A percentile compares a stretch with the other conserved stretches of the same genome.
These are phyloP conservation scores for Drosophila ochracea DNA, from an alignment of 2,888 invertebrate genomes.

Conservation along the genomic window DNA sequence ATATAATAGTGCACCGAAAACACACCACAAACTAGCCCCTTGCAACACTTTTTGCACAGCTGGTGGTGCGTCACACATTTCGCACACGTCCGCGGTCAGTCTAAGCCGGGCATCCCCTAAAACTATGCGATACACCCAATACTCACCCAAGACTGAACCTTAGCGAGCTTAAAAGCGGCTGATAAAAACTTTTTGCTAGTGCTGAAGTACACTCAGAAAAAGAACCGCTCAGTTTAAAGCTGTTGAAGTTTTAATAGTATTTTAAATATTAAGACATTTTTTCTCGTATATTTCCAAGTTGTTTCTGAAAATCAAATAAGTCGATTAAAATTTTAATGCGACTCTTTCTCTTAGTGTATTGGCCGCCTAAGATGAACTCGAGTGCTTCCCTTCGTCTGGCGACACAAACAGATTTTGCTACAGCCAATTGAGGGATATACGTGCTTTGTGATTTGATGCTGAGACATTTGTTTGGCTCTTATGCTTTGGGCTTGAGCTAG, in stretches of 20 bases:
- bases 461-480: constrained; percentile 37
- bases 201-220: neutral
- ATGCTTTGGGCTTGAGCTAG: constrained; percentile 60
- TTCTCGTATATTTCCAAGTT: neutral
- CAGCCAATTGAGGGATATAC: constrained; percentile 35
- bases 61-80: constrained; percentile 50
- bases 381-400: neutral
- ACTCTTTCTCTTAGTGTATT: neutral
- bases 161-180: neutral
- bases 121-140: neutral
- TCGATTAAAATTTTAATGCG: accelerated
- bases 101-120: constrained; percentile 7
- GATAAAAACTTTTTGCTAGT: too few species aligned
- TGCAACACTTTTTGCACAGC: constrained; percentile 39
- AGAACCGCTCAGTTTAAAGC: too few species aligned
- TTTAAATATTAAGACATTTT: neutral
- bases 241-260: too few species aligned
- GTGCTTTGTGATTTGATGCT: constrained; percentile 23
- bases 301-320: neutral
- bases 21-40: neutral
- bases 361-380: neutral
- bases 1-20: neutral
- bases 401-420: neutral
- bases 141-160: neutral
- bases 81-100: constrained; percentile 15